A percentile compares a stretch with the other conserved stretches of the same genome.
These are phyloP conservation scores for Tauraco hartlaubi DNA, from an alignment of 2,797 vertebrate species.

Conservation along the genomic window DNA sequence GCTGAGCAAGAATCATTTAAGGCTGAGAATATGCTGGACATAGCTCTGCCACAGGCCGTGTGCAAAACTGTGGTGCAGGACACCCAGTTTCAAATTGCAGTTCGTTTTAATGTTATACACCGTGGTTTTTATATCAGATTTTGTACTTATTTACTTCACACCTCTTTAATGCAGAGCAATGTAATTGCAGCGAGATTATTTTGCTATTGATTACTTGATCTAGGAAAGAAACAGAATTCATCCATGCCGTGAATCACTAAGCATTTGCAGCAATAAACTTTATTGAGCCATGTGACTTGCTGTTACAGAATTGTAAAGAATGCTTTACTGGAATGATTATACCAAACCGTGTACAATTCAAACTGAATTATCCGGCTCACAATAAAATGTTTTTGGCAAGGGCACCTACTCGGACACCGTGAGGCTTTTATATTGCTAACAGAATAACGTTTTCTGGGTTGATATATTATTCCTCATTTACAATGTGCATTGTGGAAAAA, in stretches of 20 bases:
- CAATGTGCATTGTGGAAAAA: conserved; percentile 42
- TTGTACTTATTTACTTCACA: conserved; percentile 46
- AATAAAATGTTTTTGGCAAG: conserved; percentile 65
- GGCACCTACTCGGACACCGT: conserved; percentile 32
- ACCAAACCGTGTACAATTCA: conserved; percentile 47
- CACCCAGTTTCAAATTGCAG: background rate
- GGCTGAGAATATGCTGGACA: background rate
- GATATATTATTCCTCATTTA: conserved; percentile 55
- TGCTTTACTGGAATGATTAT: conserved; percentile 62
- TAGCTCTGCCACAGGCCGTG: background rate
- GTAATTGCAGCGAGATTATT: conserved; percentile 63
- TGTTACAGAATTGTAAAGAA: conserved; percentile 69
- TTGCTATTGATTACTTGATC: conserved; percentile 70
- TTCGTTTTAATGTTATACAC: background rate
- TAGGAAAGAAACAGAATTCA: conserved; percentile 51
- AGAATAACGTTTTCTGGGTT: conserved; percentile 56
- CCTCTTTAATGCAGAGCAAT: conserved; percentile 45
- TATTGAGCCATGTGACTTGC: conserved; percentile 57
- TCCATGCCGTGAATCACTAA: conserved; percentile 63
- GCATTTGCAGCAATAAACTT: conserved; percentile 61
- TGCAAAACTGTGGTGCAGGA: background rate
- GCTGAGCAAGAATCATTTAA: background rate
- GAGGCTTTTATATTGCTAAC: conserved; percentile 49
- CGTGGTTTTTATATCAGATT: conserved; percentile 25
- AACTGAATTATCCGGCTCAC: conserved; percentile 58